Evolutionary conservation across 2,888 invertebrate species (phyloP).

Genomic region (Polyommatus icarus): DNA sequence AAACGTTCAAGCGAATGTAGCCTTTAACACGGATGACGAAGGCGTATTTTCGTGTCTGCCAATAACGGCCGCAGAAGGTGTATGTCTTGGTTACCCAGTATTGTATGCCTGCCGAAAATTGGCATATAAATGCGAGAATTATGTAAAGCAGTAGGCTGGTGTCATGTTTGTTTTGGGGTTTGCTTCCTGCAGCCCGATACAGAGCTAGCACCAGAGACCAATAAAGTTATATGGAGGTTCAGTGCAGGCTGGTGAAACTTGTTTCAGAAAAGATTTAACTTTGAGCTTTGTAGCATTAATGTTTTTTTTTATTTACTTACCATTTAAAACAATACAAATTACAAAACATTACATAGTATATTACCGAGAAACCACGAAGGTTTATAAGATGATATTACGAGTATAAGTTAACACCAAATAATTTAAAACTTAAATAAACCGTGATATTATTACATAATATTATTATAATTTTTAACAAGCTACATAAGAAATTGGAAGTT

Average conservation of each 20-base stretch:
- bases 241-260: neutral
- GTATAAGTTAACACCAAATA: too few relatives aligned
- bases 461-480: too few relatives aligned
- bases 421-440: too few relatives aligned
- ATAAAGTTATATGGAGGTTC: constrained; percentile 31
- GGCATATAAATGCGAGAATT: constrained; percentile 52
- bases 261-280: neutral
- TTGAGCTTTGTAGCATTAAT: too few relatives aligned
- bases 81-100: constrained; percentile 36
- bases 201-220: constrained; percentile 37
- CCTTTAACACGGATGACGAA: constrained; percentile 21
- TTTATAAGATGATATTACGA: too few relatives aligned
- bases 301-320: too few relatives aligned
- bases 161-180: constrained; percentile 49
- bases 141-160: constrained; percentile 56
- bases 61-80: constrained; percentile 30
- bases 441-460: too few relatives aligned
- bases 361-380: too few relatives aligned
- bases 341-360: too few relatives aligned
- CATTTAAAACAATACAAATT: too few relatives aligned
- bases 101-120: constrained; percentile 42
- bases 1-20: constrained; percentile 31
- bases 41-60: constrained; percentile 33
- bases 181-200: constrained; percentile 42
- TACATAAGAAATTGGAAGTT: too few relatives aligned